Evolutionary conservation across 2,797 vertebrate genomes (phyloP), one percentile per base, ranked within the genome.

Genomic region (Avahi laniger): DNA sequence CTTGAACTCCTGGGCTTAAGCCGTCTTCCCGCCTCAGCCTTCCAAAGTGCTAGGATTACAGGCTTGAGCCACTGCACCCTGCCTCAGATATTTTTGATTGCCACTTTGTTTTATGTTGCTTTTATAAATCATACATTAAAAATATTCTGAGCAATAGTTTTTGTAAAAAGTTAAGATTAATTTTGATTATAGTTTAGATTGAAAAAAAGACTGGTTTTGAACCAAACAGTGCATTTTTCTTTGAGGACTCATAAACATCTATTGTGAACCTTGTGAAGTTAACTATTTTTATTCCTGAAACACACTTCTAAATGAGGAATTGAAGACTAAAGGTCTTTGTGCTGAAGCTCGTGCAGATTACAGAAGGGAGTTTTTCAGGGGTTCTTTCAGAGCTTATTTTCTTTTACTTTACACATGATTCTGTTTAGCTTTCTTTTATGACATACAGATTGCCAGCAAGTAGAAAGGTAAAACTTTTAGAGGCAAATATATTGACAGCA

Each of bases 151-250:
- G 17, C 20, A 70, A 26, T 46, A 63, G 41, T 86, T 54, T 81
- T 91, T 76, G 59, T 79, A 69, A 57, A 50, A 35, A 63, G 38
- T 75, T 18, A 72, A 63, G 14, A 81, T 61, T 89, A 82, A 57
- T 93, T 10, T 88, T 79, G 91, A 79, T 79, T 75, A 67, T 91
- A 65, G 70, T 88, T 95, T 76, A 76, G 35, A 52, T 73, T 78
- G 28, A 78, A 57, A 59, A 46, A 83, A 65, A 76, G 33, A 10
- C 28, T 78, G 24, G 17, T 81, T 93, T 97, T 70, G 35, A 78
- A 88, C 2, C 35, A 87, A 87, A 33, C 89, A 1, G 5, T 67
- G 4, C 30, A 46, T 91, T 94, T 76, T 94, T 93, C 35, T 80
- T 80, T 80, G 48, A 10, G 50, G 50, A 14, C 17, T 88, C 46